A percentile compares a stretch with the other conserved stretches of the same genome.
Evolutionary conservation across 2,113 vertebrate species (phyloP).

Genomic region (Plectropomus leopardus): DNA sequence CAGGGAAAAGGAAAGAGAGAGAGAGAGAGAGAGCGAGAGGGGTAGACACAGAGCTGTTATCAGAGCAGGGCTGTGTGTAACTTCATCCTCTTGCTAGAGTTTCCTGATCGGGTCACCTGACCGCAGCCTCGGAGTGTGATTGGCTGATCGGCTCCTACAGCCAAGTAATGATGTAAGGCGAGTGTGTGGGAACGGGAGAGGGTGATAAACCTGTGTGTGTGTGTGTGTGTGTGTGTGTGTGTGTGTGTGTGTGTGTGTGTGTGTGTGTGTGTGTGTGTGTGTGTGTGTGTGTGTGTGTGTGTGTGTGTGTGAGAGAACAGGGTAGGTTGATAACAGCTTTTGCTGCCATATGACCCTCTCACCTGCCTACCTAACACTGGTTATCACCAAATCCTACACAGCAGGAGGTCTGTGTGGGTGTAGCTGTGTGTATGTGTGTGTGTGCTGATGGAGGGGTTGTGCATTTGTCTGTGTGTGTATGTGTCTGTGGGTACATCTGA

Average conservation of each 20-base stretch:
- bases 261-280: constrained; percentile 22
- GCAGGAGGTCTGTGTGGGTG: constrained; percentile 71
- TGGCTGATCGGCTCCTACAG: constrained; percentile 90
- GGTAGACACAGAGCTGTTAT: constrained; percentile 91
- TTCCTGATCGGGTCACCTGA: constrained; percentile 98
- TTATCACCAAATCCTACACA: constrained; percentile 94
- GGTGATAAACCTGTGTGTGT: constrained; percentile 85
- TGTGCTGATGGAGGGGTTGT: constrained; percentile 31
- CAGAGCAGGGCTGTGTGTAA: constrained; percentile 93
- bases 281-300: constrained; percentile 79
- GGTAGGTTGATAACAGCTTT: constrained; percentile 95
- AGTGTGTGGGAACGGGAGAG: constrained; percentile 99
- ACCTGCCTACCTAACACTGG: constrained; percentile 86
- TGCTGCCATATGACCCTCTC: constrained; percentile 89
- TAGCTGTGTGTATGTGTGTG: constrained; percentile 8
- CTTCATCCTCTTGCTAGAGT: constrained; percentile 92
- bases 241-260: constrained; percentile 51
- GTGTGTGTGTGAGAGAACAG: constrained; percentile 90
- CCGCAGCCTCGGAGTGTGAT: constrained; percentile 82
- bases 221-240: constrained; percentile 89
- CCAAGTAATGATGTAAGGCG: constrained; percentile 99
- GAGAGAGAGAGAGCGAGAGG: constrained; percentile 54
- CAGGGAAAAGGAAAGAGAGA: constrained; percentile 78
- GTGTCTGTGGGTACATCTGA: constrained; percentile 11
- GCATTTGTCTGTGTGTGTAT: constrained; percentile 24